Evolutionary conservation across 2,113 vertebrate genomes (phyloP).

Genomic region (Corythornis cristatus): DNA sequence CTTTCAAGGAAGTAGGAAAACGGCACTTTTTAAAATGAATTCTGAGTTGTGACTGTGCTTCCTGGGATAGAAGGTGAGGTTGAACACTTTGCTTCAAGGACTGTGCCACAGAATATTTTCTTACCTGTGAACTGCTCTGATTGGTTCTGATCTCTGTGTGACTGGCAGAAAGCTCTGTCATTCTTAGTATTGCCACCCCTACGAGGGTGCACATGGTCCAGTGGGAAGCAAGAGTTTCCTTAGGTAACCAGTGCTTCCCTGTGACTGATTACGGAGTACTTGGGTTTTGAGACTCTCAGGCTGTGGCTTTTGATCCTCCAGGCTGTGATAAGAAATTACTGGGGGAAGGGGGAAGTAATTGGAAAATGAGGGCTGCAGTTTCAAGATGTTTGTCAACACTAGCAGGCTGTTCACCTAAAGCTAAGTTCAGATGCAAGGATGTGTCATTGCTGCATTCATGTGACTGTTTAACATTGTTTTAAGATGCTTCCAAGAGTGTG

Average conservation of each 20-base stretch:
- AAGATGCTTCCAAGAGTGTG: not conserved
- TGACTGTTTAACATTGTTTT: not conserved
- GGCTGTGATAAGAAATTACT: not conserved
- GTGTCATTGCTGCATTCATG: not conserved
- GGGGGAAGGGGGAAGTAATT: not conserved
- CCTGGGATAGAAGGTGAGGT: not conserved
- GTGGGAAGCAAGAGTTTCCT: too few species aligned
- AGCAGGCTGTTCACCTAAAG: not conserved
- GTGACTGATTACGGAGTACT: fast-evolving
- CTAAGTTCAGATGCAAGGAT: not conserved
- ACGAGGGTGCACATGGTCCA: fast-evolving
- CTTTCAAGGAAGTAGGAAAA: not conserved
- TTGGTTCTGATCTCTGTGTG: not conserved
- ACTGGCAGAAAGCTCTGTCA: fast-evolving
- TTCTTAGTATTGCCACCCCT: fast-evolving
- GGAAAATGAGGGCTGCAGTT: not conserved
- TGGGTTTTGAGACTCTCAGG: fast-evolving
- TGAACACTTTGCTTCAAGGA: not conserved
- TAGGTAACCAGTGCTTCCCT: not conserved
- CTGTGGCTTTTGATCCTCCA: not conserved
- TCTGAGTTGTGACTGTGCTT: not conserved
- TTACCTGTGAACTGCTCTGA: fast-evolving
- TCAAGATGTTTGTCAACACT: not conserved
- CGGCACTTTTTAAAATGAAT: not conserved
- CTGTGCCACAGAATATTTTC: not conserved